phyloP scores from a whole-genome alignment of 2,888 invertebrate genomes.

The Pollenia amentaria region DNA sequence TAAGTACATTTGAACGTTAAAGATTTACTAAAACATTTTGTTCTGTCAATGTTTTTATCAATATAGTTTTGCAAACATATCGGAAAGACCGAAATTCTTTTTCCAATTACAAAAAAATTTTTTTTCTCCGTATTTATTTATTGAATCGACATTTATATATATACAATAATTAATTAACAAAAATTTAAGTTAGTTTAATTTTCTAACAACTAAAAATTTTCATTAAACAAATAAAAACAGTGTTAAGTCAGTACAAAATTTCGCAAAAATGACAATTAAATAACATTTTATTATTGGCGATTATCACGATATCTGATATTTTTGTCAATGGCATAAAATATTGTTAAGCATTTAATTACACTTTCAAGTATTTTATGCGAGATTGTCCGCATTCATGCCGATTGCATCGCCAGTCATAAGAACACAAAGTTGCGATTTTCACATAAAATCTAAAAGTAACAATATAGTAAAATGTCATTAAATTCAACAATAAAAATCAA shows the following conservation, averaged over 20 bases:
- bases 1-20: no score
- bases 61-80: no score
- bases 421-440: neutral
- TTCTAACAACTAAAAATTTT: no score
- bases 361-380: neutral
- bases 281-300: conserved; percentile 7
- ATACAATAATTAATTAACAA: no score
- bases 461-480: neutral
- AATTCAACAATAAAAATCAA: conserved; percentile 17
- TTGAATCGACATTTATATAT: no score
- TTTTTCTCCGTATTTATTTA: no score
- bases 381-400: no score
- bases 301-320: neutral
- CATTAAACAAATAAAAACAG: neutral
- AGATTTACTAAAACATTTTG: no score
- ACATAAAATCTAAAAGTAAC: neutral
- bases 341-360: conserved; percentile 6
- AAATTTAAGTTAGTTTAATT: no score
- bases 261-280: conserved; percentile 2
- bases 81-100: no score
- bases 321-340: neutral
- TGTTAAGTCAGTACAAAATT: neutral
- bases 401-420: neutral
- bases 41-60: no score
- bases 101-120: no score